These are phyloP conservation scores for Heliconius sara DNA, from an alignment of 2,888 invertebrate species.

Conservation along the genomic window DNA sequence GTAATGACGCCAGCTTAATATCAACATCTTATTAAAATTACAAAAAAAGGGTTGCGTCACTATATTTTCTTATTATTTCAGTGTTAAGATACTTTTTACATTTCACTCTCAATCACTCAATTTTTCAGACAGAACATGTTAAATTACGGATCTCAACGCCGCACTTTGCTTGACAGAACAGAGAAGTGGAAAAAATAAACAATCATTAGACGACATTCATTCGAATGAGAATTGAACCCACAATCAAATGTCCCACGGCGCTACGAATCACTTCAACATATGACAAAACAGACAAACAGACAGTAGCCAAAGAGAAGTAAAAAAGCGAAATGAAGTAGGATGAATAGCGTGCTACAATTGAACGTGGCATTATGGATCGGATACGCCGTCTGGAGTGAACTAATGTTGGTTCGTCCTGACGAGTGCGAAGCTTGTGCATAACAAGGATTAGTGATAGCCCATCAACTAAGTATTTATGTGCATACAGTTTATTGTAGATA, in stretches of 20 bases:
- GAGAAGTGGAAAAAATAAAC: neutral
- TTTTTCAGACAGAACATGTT: neutral
- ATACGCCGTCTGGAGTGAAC: conserved; percentile 45
- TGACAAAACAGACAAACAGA: conserved; percentile 55
- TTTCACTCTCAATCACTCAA: no score
- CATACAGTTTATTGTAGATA: neutral
- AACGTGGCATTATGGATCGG: conserved; percentile 49
- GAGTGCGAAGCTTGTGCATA: conserved; percentile 33
- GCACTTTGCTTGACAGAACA: neutral
- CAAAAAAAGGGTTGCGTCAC: conserved; percentile 51
- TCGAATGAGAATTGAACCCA: neutral
- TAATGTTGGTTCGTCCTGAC: conserved; percentile 45
- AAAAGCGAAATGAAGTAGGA: conserved; percentile 37
- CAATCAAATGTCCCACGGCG: neutral
- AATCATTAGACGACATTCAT: no score
- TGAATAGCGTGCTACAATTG: conserved; percentile 32
- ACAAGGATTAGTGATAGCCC: conserved; percentile 36
- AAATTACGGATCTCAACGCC: neutral
- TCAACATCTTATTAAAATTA: conserved; percentile 56
- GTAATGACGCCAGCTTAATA: conserved; percentile 73
- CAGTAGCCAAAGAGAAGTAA: conserved; percentile 36
- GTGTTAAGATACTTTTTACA: neutral
- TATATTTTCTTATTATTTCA: neutral
- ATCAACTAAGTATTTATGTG: conserved; percentile 6
- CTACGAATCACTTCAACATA: neutral